Conservation (phyloP, 1,140 invertebrate species). For the Drosophila navojoa region DNA sequence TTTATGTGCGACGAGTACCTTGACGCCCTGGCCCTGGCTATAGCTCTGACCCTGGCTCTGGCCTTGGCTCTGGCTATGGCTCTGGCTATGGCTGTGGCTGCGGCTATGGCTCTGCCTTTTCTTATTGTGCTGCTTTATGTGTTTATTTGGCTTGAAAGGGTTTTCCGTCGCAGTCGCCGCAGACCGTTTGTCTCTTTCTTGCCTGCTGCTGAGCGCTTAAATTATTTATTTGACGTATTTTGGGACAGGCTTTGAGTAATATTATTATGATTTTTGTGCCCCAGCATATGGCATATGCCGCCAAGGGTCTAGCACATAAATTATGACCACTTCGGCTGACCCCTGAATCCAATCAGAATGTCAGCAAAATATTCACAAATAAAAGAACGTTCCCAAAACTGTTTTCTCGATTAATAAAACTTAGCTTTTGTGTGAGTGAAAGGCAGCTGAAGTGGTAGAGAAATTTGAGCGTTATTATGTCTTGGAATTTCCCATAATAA, state of each 20-base stretch:
- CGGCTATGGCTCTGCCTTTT: slow-evolving; percentile 27
- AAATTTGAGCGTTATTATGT: neutral
- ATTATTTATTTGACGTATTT: slow-evolving; percentile 77
- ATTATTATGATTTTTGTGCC: slow-evolving; percentile 58
- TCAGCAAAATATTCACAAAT: slow-evolving; percentile 28
- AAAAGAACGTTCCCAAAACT: slow-evolving; percentile 14
- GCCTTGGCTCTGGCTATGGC: slow-evolving; percentile 5
- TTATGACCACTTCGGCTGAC: slow-evolving; percentile 51
- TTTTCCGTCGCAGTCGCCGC: slow-evolving; percentile 14
- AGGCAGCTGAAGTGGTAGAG: neutral
- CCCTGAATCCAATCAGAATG: slow-evolving; percentile 66
- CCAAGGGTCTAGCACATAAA: slow-evolving; percentile 52
- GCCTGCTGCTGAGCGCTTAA: slow-evolving; percentile 57
- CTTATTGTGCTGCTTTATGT: slow-evolving; percentile 68
- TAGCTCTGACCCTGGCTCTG: neutral
- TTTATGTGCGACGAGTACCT: slow-evolving; percentile 40
- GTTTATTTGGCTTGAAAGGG: slow-evolving; percentile 69
- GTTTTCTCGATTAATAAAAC: neutral
- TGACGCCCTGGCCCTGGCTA: slow-evolving; percentile 19
- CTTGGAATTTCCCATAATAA: neutral
- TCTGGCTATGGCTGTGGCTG: neutral
- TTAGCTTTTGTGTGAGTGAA: neutral
- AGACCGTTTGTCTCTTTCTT: neutral
- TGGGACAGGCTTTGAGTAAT: slow-evolving; percentile 68
- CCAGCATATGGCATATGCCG: slow-evolving; percentile 31